A percentile compares a stretch with the other conserved stretches of the same genome.
phyloP scores from a whole-genome alignment of 1,140 invertebrate genomes.

The Caenorhabditis briggsae region DNA sequence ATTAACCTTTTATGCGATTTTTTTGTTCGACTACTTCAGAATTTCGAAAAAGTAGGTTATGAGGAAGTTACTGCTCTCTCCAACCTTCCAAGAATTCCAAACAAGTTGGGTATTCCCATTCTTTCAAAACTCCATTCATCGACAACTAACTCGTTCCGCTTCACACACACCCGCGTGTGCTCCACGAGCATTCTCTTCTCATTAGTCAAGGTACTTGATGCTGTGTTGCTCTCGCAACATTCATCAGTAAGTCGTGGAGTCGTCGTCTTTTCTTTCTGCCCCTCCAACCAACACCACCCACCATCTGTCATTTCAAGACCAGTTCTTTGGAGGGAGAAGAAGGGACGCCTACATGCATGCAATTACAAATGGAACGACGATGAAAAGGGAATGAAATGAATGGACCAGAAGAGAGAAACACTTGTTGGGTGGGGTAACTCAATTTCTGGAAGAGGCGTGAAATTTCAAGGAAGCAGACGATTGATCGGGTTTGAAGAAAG shows the following conservation, averaged over 20 bases:
- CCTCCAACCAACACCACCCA: not conserved
- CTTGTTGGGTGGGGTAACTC: not conserved
- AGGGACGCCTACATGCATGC: constrained; percentile 43
- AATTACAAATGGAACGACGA: constrained; percentile 39
- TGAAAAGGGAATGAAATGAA: not conserved
- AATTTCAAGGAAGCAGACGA: too few species aligned
- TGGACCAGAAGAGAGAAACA: not conserved
- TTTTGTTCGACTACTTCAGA: too few species aligned
- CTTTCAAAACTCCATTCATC: constrained; percentile 26
- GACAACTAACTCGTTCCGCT: constrained; percentile 45
- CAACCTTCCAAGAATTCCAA: too few species aligned
- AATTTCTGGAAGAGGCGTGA: too few species aligned
- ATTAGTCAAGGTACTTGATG: constrained; percentile 56
- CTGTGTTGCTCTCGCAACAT: constrained; percentile 50
- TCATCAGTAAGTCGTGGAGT: constrained; percentile 40
- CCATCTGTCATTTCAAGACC: constrained; percentile 54
- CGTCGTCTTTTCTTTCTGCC: not conserved
- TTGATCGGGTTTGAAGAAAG: too few species aligned
- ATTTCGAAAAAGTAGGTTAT: too few species aligned
- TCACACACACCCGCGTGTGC: not conserved
- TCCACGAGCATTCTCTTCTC: constrained; percentile 5
- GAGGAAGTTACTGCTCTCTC: too few species aligned
- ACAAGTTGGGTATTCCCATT: not conserved
- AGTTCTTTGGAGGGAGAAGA: not conserved
- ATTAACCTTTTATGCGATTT: too few species aligned